phyloP scores from a whole-genome alignment of 2,888 invertebrate species.

The Dilophus febrilis region DNA sequence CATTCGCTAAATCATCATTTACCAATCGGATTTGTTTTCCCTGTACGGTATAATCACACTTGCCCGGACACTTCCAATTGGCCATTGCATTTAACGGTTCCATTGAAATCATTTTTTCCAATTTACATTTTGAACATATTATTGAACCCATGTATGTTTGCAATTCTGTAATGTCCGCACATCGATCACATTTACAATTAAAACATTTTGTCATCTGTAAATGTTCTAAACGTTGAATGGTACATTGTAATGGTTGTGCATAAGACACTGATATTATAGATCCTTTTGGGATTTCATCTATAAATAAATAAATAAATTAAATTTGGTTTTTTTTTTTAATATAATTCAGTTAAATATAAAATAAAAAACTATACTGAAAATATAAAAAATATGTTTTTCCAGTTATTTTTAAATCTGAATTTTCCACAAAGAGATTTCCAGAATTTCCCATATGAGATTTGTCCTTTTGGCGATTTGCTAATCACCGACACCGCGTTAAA shows the following conservation, averaged over 20 bases:
- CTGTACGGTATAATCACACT: constrained; percentile 38
- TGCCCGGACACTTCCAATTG: constrained; percentile 43
- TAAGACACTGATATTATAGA: constrained; percentile 50
- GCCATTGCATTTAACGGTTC: constrained; percentile 42
- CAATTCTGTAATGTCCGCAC: constrained; percentile 51
- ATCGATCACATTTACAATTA: constrained; percentile 47
- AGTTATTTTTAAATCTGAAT: too few relatives aligned
- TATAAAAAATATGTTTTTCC: too few relatives aligned
- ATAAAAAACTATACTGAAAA: too few relatives aligned
- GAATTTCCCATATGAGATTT: too few relatives aligned
- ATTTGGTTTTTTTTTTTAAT: too few relatives aligned
- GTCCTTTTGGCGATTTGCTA: too few relatives aligned
- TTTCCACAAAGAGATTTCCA: too few relatives aligned
- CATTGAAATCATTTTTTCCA: constrained; percentile 33
- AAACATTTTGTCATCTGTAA: constrained; percentile 47
- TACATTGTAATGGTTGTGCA: constrained; percentile 52
- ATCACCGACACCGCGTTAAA: too few relatives aligned
- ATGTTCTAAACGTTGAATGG: constrained; percentile 43
- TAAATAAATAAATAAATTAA: neutral
- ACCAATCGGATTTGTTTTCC: constrained; percentile 42
- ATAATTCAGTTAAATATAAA: too few relatives aligned
- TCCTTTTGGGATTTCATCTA: constrained; percentile 39
- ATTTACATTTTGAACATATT: constrained; percentile 43
- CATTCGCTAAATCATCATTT: constrained; percentile 42
- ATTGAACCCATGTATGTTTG: constrained; percentile 45